A percentile compares a stretch with the other conserved stretches of the same genome.
phyloP scores from a whole-genome alignment of 2,888 invertebrate species.

The Spilarctia lutea region DNA sequence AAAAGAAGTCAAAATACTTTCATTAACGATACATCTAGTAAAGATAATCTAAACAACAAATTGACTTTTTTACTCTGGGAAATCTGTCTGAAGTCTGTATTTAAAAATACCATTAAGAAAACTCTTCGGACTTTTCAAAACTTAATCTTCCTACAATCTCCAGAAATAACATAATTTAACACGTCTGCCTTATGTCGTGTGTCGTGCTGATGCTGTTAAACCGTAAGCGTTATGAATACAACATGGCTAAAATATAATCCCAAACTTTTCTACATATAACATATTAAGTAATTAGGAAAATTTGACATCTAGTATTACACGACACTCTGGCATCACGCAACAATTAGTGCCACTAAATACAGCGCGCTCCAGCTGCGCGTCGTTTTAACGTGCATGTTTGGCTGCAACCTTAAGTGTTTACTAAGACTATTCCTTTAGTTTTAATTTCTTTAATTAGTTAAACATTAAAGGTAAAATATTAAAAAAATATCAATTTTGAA shows the following conservation, averaged over 20 bases:
- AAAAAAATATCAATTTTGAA: background rate
- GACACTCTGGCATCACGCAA: no score
- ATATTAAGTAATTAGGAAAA: no score
- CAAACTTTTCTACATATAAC: no score
- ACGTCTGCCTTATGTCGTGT: no score
- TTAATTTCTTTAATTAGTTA: background rate
- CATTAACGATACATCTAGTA: no score
- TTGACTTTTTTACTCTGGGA: background rate
- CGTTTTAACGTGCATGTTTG: background rate
- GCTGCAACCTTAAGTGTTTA: background rate
- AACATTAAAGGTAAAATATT: background rate
- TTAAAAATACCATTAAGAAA: no score
- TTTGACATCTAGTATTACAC: no score
- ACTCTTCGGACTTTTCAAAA: no score
- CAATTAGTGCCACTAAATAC: no score
- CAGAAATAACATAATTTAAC: no score
- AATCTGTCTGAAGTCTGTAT: background rate
- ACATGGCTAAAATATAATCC: background rate
- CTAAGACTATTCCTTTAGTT: background rate
- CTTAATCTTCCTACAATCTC: no score
- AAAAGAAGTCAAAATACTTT: background rate
- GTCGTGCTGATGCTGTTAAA: background rate
- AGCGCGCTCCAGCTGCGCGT: no score
- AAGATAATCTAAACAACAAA: background rate
- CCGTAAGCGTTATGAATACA: background rate